Percentiles rank a stretch among this genome's conserved stretches.
phyloP scores from a whole-genome alignment of 2,797 vertebrate genomes.

The Myoxocephalus aenaeus region DNA sequence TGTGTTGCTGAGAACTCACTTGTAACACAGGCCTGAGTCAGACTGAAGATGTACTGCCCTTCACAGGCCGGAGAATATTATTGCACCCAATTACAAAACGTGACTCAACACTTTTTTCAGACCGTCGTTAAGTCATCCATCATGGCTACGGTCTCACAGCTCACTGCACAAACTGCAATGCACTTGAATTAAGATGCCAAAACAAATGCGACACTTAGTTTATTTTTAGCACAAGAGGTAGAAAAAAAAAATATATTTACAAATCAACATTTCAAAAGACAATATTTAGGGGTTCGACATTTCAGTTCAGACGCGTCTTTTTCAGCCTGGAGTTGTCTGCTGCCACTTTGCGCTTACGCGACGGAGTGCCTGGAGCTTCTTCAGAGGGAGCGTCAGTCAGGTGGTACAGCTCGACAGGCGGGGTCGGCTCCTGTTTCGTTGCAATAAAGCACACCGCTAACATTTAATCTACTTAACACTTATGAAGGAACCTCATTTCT shows the following conservation, averaged over 20 bases:
- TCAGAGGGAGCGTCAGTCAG: slow-evolving; percentile 81
- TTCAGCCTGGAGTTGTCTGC: slow-evolving; percentile 84
- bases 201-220: slow-evolving; percentile 55
- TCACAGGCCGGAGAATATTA: slow-evolving; percentile 11
- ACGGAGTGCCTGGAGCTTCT: slow-evolving; percentile 68
- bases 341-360: slow-evolving; percentile 91
- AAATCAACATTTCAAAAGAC: slow-evolving; percentile 17
- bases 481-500: neutral
- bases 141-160: slow-evolving; percentile 1
- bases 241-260: slow-evolving; percentile 54
- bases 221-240: slow-evolving; percentile 49
- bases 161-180: slow-evolving; percentile 30
- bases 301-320: slow-evolving; percentile 86
- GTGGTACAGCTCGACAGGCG: slow-evolving; percentile 86
- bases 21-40: accelerated
- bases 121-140: slow-evolving; percentile 46
- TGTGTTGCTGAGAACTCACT: neutral
- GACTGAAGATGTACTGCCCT: slow-evolving; percentile 35
- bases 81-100: slow-evolving; percentile 61
- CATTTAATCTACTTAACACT: neutral
- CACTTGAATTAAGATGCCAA: slow-evolving; percentile 10
- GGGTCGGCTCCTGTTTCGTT: slow-evolving; percentile 87
- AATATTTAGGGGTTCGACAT: neutral
- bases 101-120: slow-evolving; percentile 72
- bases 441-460: neutral